phyloP scores from a whole-genome alignment of 1,140 invertebrate genomes.

The Dendrolimus kikuchii region DNA sequence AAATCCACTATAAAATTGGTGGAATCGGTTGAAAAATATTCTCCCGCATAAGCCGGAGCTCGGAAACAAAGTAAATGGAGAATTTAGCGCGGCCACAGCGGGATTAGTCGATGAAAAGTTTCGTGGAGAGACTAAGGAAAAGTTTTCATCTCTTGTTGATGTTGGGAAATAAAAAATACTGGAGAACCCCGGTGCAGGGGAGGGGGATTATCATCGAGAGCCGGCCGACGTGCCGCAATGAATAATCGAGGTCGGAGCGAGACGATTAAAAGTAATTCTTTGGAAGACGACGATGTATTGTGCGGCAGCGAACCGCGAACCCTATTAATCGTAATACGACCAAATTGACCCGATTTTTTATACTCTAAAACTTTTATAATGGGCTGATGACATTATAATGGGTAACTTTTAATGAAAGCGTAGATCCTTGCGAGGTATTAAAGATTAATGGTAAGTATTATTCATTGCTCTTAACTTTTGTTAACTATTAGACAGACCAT shows the following conservation, averaged over 20 bases:
- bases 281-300: slow-evolving; percentile 21
- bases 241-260: slow-evolving; percentile 28
- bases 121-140: slow-evolving; percentile 25
- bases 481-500: too few species aligned
- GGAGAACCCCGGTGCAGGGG: slow-evolving; percentile 29
- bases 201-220: slow-evolving; percentile 31
- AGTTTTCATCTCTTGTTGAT: slow-evolving; percentile 62
- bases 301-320: background rate
- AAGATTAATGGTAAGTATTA: too few species aligned
- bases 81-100: slow-evolving; percentile 51
- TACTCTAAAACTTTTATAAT: too few species aligned
- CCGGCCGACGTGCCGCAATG: slow-evolving; percentile 26
- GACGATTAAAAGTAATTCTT: slow-evolving; percentile 32
- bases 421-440: too few species aligned
- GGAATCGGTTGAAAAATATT: slow-evolving; percentile 56
- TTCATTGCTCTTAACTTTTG: too few species aligned
- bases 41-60: slow-evolving; percentile 40
- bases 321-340: too few species aligned
- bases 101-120: slow-evolving; percentile 60
- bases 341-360: too few species aligned
- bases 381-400: too few species aligned
- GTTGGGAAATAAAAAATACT: slow-evolving; percentile 50
- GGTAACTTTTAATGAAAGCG: too few species aligned
- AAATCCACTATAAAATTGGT: slow-evolving; percentile 48
- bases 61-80: slow-evolving; percentile 59